A percentile compares a stretch with the other conserved stretches of the same genome.
These are phyloP conservation scores for Colletes gigas DNA, from an alignment of 1,140 invertebrate species.

Conservation along the genomic window DNA sequence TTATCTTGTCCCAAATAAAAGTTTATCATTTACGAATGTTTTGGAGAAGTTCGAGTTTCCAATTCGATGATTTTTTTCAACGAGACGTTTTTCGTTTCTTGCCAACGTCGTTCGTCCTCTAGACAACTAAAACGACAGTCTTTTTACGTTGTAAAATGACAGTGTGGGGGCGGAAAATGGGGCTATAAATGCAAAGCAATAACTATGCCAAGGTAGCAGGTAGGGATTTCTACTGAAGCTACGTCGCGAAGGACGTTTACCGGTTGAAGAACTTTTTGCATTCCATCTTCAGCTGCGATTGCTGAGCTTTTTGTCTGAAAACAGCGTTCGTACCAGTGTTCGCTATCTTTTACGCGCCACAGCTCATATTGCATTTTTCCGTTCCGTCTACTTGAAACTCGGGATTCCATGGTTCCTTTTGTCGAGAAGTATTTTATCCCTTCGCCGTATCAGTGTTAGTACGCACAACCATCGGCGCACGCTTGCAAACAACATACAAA, in stretches of 20 bases:
- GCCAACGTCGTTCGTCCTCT: background rate
- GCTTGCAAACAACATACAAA: background rate
- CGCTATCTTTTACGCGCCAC: slow-evolving; percentile 26
- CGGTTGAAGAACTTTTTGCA: slow-evolving; percentile 51
- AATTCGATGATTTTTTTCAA: background rate
- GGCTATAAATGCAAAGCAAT: slow-evolving; percentile 56
- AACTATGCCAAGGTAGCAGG: slow-evolving; percentile 26
- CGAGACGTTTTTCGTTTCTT: background rate
- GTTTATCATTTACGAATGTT: too few species aligned
- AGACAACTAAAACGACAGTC: too few species aligned
- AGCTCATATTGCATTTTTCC: slow-evolving; percentile 41
- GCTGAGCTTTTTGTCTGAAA: slow-evolving; percentile 52
- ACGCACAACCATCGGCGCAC: background rate
- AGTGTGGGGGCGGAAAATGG: background rate
- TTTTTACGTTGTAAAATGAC: background rate
- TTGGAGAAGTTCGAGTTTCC: too few species aligned
- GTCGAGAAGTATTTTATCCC: slow-evolving; percentile 9
- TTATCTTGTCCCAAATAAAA: too few species aligned
- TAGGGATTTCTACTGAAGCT: background rate
- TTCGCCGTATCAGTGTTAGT: background rate
- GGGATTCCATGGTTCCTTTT: slow-evolving; percentile 19
- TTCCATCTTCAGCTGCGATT: slow-evolving; percentile 54
- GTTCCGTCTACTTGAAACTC: slow-evolving; percentile 23
- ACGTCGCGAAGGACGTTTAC: slow-evolving; percentile 39
- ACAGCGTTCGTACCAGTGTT: background rate